Conservation (phyloP, 2,888 invertebrate genomes). For the Aplocera efformata region DNA sequence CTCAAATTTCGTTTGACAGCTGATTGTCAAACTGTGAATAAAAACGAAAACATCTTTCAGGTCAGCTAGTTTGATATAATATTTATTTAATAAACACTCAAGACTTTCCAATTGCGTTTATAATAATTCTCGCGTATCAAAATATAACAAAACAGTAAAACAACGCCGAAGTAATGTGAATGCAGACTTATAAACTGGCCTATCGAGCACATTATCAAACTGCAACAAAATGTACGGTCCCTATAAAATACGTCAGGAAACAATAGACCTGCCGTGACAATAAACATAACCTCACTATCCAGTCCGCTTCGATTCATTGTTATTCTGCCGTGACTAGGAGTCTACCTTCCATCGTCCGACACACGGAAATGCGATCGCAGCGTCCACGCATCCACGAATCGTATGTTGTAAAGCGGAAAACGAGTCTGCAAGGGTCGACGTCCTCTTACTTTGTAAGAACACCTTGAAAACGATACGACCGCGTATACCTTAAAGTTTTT, state of each 20-base stretch:
- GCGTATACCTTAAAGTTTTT: no score
- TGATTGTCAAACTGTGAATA: no score
- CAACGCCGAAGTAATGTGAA: not conserved
- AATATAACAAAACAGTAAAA: no score
- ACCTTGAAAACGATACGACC: slow-evolving; percentile 8
- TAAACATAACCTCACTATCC: not conserved
- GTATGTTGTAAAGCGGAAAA: slow-evolving; percentile 7
- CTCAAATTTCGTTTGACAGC: no score
- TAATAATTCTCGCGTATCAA: no score
- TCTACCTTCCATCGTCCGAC: not conserved
- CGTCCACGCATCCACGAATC: not conserved
- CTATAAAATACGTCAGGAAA: not conserved
- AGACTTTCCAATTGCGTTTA: no score
- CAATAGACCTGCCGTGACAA: not conserved
- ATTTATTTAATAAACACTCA: no score
- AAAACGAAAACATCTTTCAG: no score
- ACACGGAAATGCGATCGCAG: not conserved
- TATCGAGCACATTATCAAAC: not conserved
- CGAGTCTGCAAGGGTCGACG: slow-evolving; percentile 4
- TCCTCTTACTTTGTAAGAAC: slow-evolving; percentile 12
- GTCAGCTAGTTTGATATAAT: no score
- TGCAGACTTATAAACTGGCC: not conserved
- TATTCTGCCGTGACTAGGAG: not conserved
- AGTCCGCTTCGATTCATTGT: not conserved
- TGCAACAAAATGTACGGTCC: not conserved